phyloP scores from a whole-genome alignment of 2,797 vertebrate species.

The Setipinna tenuifilis region DNA sequence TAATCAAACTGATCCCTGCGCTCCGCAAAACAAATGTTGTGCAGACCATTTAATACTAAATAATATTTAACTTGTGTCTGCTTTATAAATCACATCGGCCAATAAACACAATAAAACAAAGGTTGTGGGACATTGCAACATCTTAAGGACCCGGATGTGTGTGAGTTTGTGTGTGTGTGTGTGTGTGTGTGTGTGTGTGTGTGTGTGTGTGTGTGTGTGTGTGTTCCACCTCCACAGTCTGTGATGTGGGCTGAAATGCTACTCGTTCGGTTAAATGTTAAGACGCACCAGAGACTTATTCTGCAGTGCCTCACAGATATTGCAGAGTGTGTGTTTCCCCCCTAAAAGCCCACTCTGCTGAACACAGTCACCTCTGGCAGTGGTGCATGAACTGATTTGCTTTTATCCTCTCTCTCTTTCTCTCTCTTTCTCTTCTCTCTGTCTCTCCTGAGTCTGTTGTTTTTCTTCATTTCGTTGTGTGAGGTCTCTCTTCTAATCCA shows the following conservation, averaged over 20 bases:
- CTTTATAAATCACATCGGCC: not conserved
- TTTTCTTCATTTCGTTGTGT: conserved; percentile 25
- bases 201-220: not conserved
- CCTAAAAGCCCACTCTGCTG: not conserved
- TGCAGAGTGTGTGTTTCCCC: not conserved
- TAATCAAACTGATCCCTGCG: not conserved
- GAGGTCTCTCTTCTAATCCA: conserved; percentile 26
- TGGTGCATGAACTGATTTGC: not conserved
- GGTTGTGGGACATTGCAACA: not conserved
- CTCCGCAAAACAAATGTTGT: not conserved
- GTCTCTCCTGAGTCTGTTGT: not conserved
- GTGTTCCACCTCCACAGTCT: not conserved
- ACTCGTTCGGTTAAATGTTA: not conserved
- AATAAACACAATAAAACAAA: not conserved
- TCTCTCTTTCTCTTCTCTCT: not conserved
- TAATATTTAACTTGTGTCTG: not conserved
- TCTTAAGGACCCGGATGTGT: not conserved
- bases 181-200: too few relatives aligned
- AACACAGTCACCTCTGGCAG: not conserved
- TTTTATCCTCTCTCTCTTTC: not conserved
- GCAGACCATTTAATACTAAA: not conserved
- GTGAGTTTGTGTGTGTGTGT: too few relatives aligned
- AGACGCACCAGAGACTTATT: not conserved
- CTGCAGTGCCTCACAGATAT: not conserved
- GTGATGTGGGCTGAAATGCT: not conserved